Evolutionary conservation across 2,797 vertebrate species (phyloP).

Genomic region (Naso thynnoides): DNA sequence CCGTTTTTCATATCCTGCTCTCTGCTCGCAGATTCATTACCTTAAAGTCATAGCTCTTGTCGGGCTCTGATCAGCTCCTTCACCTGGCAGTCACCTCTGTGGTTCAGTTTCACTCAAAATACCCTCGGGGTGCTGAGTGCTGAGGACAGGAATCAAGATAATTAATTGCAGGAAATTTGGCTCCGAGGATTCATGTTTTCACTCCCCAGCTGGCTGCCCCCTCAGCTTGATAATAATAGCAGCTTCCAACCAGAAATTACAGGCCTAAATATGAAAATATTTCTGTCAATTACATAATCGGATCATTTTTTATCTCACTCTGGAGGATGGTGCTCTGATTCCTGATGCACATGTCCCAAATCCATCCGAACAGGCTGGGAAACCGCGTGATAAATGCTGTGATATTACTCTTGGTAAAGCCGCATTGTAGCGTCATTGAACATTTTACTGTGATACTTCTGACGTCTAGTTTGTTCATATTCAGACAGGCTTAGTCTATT

Average conservation of each 20-base stretch:
- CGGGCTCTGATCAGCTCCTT: constrained; percentile 50
- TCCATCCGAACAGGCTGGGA: constrained; percentile 30
- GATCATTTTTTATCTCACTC: constrained; percentile 40
- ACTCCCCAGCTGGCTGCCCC: constrained; percentile 41
- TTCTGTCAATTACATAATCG: constrained; percentile 53
- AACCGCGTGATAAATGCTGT: constrained; percentile 27
- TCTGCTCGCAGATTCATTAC: constrained; percentile 55
- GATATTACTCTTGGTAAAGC: constrained; percentile 27
- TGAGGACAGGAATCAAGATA: constrained; percentile 25
- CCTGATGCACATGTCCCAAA: constrained; percentile 40
- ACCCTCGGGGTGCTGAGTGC: constrained; percentile 16
- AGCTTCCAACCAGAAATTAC: constrained; percentile 36
- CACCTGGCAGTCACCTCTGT: constrained; percentile 45
- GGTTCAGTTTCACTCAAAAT: constrained; percentile 20
- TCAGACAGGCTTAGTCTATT: constrained; percentile 10
- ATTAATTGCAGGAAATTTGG: constrained; percentile 32
- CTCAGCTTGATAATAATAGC: constrained; percentile 41
- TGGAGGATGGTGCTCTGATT: constrained; percentile 43
- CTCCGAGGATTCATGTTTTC: constrained; percentile 18
- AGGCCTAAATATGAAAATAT: constrained; percentile 48
- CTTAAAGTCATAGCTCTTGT: constrained; percentile 51
- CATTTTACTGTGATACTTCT: constrained; percentile 17
- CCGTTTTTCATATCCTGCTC: constrained; percentile 55
- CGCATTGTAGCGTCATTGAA: not conserved
- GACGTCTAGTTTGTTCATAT: constrained; percentile 18